phyloP scores from a whole-genome alignment of 30 jellyfish, hydroid and myxozoan genomes.

The Pseudorhiza aurosa region DNA sequence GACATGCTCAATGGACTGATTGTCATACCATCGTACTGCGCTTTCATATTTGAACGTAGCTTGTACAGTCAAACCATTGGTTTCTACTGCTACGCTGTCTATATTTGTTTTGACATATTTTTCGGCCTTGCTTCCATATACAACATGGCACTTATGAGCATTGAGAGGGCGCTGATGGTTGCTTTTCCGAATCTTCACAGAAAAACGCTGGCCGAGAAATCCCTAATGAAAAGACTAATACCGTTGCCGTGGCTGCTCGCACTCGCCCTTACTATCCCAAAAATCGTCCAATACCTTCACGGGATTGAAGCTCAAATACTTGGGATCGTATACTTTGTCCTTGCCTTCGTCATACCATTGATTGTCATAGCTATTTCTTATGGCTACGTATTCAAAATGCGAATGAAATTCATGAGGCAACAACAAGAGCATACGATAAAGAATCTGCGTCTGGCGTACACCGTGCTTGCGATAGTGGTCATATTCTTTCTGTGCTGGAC shows the following conservation, averaged over 20 bases:
- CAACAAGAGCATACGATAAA: slow-evolving; percentile 1
- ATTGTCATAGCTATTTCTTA: slow-evolving; percentile 28
- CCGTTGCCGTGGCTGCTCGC: slow-evolving; percentile 47
- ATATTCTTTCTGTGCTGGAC: slow-evolving; percentile 64
- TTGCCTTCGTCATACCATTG: slow-evolving; percentile 40
- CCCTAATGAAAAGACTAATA: slow-evolving; percentile 3
- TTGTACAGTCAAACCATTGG: not conserved
- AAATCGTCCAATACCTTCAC: slow-evolving; percentile 19
- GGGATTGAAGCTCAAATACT: not conserved
- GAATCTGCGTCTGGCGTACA: slow-evolving; percentile 53
- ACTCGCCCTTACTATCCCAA: slow-evolving; percentile 21
- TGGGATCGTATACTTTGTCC: not conserved
- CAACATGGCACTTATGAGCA: slow-evolving; percentile 60
- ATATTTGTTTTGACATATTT: slow-evolving; percentile 47
- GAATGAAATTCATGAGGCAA: not conserved
- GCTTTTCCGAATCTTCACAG: slow-evolving; percentile 35
- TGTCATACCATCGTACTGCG: slow-evolving; percentile 57
- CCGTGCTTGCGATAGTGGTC: slow-evolving; percentile 30
- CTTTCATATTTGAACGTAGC: slow-evolving; percentile 10
- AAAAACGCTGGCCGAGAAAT: slow-evolving; percentile 29
- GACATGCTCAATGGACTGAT: slow-evolving; percentile 48
- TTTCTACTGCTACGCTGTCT: slow-evolving; percentile 27
- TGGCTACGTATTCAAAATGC: slow-evolving; percentile 25
- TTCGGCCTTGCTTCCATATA: slow-evolving; percentile 54
- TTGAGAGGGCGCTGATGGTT: slow-evolving; percentile 54